phyloP scores from a whole-genome alignment of 1,140 invertebrate species.

The Neotoxoptera formosana region DNA sequence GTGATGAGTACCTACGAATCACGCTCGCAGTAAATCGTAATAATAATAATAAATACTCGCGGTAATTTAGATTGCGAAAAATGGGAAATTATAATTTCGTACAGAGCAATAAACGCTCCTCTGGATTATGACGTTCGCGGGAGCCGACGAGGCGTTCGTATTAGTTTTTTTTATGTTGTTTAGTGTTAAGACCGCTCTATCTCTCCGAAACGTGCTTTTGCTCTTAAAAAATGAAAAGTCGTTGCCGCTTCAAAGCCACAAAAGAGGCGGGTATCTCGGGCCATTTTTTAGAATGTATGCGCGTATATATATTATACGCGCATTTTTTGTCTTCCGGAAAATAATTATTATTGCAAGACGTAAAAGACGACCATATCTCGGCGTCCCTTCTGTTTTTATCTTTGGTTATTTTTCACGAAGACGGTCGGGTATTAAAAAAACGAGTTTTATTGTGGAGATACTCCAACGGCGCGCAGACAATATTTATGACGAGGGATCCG shows the following conservation, averaged over 20 bases:
- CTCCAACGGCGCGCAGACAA: conserved; percentile 22
- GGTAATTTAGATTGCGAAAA: not conserved
- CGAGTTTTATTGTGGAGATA: conserved; percentile 40
- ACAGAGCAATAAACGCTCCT: not conserved
- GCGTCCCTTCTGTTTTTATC: conserved; percentile 43
- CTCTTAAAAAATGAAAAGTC: conserved; percentile 42
- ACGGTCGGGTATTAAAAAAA: conserved; percentile 45
- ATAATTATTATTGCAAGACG: conserved; percentile 53
- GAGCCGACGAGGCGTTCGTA: not conserved
- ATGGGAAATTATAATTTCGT: not conserved
- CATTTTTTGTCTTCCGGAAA: conserved; percentile 20
- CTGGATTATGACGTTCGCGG: not conserved
- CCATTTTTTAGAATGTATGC: conserved; percentile 6
- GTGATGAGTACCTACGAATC: not conserved
- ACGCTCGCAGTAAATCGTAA: not conserved
- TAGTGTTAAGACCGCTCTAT: conserved; percentile 7
- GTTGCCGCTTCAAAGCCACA: not conserved
- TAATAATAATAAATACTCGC: not conserved
- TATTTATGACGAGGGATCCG: conserved; percentile 50
- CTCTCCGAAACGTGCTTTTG: conserved; percentile 25
- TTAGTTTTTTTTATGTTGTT: not conserved
- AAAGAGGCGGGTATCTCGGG: not conserved
- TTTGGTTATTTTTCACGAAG: conserved; percentile 51
- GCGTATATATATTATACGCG: conserved; percentile 16
- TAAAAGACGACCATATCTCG: conserved; percentile 49